Conservation (phyloP, 2,797 vertebrate species). For the Coendou prehensilis region DNA sequence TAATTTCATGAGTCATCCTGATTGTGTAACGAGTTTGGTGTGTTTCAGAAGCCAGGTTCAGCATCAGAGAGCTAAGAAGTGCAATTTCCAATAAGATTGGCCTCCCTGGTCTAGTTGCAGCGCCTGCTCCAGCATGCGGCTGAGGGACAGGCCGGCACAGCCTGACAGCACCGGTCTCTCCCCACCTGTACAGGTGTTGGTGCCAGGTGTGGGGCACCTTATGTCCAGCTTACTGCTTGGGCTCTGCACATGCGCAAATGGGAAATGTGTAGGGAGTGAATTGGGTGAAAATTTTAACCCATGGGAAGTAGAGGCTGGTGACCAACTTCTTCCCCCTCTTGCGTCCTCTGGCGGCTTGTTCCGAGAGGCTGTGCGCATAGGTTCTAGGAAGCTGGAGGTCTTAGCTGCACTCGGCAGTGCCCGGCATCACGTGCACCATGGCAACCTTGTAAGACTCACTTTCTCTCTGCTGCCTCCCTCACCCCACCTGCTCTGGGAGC, state of each 20-base stretch:
- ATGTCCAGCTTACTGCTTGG: not conserved
- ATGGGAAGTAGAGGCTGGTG: not conserved
- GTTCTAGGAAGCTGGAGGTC: not conserved
- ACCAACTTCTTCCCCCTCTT: not conserved
- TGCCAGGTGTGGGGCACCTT: too few species aligned
- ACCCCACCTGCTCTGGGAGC: not conserved
- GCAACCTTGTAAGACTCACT: not conserved
- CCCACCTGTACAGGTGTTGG: not conserved
- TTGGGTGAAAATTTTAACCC: not conserved
- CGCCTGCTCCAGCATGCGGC: not conserved
- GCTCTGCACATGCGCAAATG: not conserved
- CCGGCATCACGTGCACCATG: not conserved
- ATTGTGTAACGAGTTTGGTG: not conserved
- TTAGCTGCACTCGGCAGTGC: not conserved
- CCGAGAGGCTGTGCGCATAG: not conserved
- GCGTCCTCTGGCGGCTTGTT: not conserved
- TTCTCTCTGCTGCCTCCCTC: not conserved
- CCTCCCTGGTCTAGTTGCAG: not conserved
- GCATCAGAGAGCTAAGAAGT: not conserved
- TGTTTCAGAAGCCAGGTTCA: not conserved
- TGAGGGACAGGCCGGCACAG: too few species aligned
- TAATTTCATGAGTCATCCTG: not conserved
- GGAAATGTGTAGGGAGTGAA: not conserved
- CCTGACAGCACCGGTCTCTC: not conserved
- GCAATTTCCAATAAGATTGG: fast-evolving